Evolutionary conservation across 2,888 invertebrate species (phyloP).

Genomic region (Urechis unicinctus): DNA sequence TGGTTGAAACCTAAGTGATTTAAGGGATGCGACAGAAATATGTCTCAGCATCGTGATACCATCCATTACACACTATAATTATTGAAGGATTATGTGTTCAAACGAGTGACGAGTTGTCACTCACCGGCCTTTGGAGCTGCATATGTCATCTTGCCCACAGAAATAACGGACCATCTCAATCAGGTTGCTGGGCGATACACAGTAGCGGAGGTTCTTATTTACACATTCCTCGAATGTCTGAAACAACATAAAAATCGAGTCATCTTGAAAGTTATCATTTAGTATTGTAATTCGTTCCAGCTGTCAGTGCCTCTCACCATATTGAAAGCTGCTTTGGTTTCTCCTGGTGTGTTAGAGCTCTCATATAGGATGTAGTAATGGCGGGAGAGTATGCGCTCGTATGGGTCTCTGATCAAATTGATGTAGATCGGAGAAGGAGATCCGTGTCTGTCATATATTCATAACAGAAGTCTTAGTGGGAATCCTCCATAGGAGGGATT

Average conservation of each 20-base stretch:
- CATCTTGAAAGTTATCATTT: too few relatives aligned
- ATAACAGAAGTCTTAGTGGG: too few relatives aligned
- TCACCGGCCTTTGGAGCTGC: not conserved
- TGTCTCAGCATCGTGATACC: too few relatives aligned
- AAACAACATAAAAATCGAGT: not conserved
- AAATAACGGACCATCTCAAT: not conserved
- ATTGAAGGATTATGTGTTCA: too few relatives aligned
- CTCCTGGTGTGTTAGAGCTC: not conserved
- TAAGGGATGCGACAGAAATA: too few relatives aligned
- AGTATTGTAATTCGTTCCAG: too few relatives aligned
- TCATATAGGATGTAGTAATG: not conserved
- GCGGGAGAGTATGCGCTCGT: not conserved
- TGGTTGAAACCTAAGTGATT: too few relatives aligned
- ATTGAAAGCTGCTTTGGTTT: not conserved
- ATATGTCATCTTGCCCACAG: not conserved
- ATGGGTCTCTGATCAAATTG: not conserved
- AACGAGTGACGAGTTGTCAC: too few relatives aligned
- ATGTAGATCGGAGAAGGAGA: not conserved
- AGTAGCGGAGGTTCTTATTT: not conserved
- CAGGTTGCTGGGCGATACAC: not conserved
- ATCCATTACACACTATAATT: too few relatives aligned
- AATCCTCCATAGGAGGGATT: too few relatives aligned
- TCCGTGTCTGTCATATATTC: not conserved
- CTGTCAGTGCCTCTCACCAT: not conserved
- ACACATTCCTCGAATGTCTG: not conserved